Evolutionary conservation across 2,888 invertebrate genomes (phyloP), one percentile per base, ranked within the genome.

Genomic region (Lagria hirta): DNA sequence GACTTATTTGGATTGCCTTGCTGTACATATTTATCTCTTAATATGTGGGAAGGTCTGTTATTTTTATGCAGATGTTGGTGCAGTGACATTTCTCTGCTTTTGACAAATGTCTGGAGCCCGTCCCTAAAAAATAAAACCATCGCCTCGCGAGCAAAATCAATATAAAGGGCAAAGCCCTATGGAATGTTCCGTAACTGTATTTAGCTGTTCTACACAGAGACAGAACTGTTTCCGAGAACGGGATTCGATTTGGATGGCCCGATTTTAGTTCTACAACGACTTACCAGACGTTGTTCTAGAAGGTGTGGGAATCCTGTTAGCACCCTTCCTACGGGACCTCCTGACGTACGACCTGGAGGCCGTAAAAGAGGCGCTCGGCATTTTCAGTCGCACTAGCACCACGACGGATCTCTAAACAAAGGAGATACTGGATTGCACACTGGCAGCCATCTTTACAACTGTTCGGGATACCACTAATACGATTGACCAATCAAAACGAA

Each of bases 311-410:
- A 86, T 88, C 72, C 91, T 83, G 77, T 89, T 89, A 66, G 86
- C 87, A 73, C 87, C 88, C 86, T 91, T 90, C 79, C 91, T 86
- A 73, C 90, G 83, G 73, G 91, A 91, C 77, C 91, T 84, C 75
- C 91, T 84, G 70, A 88, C 86, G 79, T 88, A 90, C 77, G 88
- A 88, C 80, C 90, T 85, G 75, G 89, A 88, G 76, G 90, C 88
- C 73, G 89, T 88, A 77, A 91, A 90, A 74, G 91, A 91, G 79
- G 91, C 91, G 82, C 91, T 91, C 81, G 91, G 92, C 92, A 92
- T 89, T 78, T 83, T 87, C 75, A 75, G 74, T 75, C 57, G 58
- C 64, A 57, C 61, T 60, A 62, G 60, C 62, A 65, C 65, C 57
- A 58, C n/a, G n/a, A n/a, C n/a, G n/a, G 23, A 38, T 16, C 33